These are phyloP conservation scores for Gryllus longicercus DNA, from an alignment of 2,888 invertebrate species.

Conservation along the genomic window DNA sequence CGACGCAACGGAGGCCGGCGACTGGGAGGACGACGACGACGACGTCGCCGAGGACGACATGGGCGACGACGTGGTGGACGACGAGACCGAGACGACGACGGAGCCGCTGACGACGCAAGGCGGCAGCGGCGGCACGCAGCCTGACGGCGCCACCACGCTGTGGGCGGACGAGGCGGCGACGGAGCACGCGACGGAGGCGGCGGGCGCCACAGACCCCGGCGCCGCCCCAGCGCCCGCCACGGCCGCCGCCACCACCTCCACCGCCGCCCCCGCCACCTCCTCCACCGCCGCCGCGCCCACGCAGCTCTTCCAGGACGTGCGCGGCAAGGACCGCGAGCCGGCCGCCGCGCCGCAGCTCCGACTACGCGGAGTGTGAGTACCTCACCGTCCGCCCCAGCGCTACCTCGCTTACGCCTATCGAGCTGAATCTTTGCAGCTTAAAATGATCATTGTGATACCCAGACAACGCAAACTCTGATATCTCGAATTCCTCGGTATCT, in stretches of 20 bases:
- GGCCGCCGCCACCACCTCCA: background rate
- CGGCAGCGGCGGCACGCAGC: slow-evolving; percentile 18
- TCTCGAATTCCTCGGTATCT: too few species aligned
- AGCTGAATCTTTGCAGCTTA: too few species aligned
- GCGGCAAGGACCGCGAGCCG: slow-evolving; percentile 5
- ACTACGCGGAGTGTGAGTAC: background rate
- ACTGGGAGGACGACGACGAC: too few species aligned
- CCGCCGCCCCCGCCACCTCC: slow-evolving; percentile 34
- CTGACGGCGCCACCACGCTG: slow-evolving; percentile 28
- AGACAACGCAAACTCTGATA: too few species aligned
- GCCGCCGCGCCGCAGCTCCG: background rate
- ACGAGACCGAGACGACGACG: slow-evolving; percentile 25
- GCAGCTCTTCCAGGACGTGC: background rate
- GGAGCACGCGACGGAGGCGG: slow-evolving; percentile 21
- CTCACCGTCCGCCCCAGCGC: background rate
- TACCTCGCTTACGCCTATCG: too few species aligned
- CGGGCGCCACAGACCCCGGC: background rate
- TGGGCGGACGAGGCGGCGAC: slow-evolving; percentile 30
- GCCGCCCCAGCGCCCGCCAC: background rate
- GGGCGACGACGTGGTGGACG: slow-evolving; percentile 24
- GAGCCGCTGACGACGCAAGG: slow-evolving; percentile 19
- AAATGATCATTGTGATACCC: too few species aligned
- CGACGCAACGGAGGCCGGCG: too few species aligned
- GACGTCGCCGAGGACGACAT: too few species aligned
- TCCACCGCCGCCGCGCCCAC: slow-evolving; percentile 40